Conservation (phyloP, 2,888 invertebrate genomes). For the Trichopoda pennipes region DNA sequence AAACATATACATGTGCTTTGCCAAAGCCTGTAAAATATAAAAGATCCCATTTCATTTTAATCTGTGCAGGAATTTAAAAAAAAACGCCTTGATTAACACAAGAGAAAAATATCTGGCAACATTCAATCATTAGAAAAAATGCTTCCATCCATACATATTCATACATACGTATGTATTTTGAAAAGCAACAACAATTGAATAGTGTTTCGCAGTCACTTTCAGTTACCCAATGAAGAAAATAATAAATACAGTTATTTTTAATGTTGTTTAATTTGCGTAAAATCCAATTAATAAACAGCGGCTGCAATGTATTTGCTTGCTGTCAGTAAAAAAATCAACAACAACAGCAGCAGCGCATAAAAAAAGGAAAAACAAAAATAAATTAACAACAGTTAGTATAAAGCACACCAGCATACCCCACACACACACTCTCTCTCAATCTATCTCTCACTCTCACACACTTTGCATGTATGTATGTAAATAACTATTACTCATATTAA, state of each 20-base stretch:
- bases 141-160: too few relatives aligned
- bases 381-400: constrained; percentile 24
- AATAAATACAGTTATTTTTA: constrained; percentile 63
- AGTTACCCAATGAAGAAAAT: constrained; percentile 15
- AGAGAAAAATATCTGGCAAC: constrained; percentile 4
- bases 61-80: background rate
- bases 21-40: too few relatives aligned
- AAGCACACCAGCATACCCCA: background rate
- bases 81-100: background rate
- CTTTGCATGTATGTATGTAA: too few relatives aligned
- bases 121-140: background rate
- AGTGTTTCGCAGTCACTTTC: constrained; percentile 22
- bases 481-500: background rate
- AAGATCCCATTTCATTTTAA: too few relatives aligned
- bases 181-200: constrained; percentile 2
- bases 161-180: too few relatives aligned
- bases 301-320: background rate
- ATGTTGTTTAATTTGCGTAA: constrained; percentile 74
- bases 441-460: too few relatives aligned
- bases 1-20: too few relatives aligned
- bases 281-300: constrained; percentile 74
- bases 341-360: background rate
- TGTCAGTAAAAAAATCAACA: background rate
- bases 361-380: constrained; percentile 6
- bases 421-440: background rate